phyloP scores from a whole-genome alignment of 2,888 invertebrate species.

The Vannuccia rotundouncinata region DNA sequence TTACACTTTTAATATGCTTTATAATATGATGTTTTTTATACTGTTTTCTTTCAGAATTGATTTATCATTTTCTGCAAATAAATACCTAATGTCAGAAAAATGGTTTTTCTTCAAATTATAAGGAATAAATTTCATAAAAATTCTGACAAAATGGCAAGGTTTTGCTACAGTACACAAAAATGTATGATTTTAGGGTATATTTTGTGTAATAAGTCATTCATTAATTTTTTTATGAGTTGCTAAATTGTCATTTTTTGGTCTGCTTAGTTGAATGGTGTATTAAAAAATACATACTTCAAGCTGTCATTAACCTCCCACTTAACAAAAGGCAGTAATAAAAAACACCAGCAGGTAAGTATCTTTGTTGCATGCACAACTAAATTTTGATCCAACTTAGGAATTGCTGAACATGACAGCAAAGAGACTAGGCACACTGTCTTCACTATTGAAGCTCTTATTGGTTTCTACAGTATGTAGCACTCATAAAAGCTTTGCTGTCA shows the following conservation, averaged over 20 bases:
- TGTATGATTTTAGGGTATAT: too few relatives aligned
- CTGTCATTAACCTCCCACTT: not conserved
- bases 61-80: not conserved
- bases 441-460: not conserved
- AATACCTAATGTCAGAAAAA: not conserved
- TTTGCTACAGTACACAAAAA: too few relatives aligned
- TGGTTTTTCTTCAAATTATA: not conserved
- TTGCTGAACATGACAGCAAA: conserved; percentile 3
- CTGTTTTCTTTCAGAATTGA: not conserved
- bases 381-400: not conserved
- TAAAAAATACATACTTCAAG: not conserved
- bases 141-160: too few relatives aligned
- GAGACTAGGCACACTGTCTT: conserved; percentile 5
- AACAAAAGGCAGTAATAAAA: conserved; percentile 11
- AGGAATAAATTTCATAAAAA: too few relatives aligned
- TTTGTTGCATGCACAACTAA: not conserved
- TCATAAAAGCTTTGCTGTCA: not conserved
- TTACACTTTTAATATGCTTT: not conserved
- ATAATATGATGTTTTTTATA: not conserved
- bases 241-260: not conserved
- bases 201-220: too few relatives aligned
- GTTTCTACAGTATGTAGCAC: conserved; percentile 13
- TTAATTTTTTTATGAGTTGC: not conserved
- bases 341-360: not conserved
- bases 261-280: not conserved